Evolutionary conservation across 1,140 invertebrate genomes (phyloP).

Genomic region (Euglossa dilemma): DNA sequence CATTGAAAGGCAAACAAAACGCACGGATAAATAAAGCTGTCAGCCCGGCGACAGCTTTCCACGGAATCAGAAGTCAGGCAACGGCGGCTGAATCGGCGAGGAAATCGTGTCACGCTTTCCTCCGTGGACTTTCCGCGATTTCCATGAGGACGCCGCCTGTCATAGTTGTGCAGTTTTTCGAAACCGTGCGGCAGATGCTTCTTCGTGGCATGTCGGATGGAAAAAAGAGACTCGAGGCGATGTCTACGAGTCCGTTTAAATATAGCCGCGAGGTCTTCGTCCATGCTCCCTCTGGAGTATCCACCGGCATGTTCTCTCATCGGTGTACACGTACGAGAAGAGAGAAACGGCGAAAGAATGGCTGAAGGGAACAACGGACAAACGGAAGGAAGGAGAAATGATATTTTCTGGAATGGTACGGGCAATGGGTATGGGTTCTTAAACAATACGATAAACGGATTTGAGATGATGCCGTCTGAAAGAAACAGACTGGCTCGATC

Average conservation of each 20-base stretch:
- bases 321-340: constrained; percentile 14
- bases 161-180: constrained; percentile 33
- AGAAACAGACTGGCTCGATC: background rate
- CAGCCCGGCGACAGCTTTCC: background rate
- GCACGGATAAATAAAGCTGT: background rate
- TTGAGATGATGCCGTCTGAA: background rate
- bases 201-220: constrained; percentile 51
- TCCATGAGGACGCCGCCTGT: constrained; percentile 2
- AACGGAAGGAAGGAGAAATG: constrained; percentile 16
- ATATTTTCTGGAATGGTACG: constrained; percentile 33
- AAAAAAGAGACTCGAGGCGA: constrained; percentile 66
- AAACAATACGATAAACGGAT: constrained; percentile 11
- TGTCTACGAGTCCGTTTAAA: constrained; percentile 72
- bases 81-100: background rate
- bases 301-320: constrained; percentile 47
- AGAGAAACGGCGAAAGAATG: background rate
- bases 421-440: background rate
- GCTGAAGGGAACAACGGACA: background rate
- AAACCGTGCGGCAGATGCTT: constrained; percentile 37
- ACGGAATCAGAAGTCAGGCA: background rate
- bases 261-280: constrained; percentile 70
- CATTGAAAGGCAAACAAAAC: no score
- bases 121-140: constrained; percentile 2
- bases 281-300: constrained; percentile 56
- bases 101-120: constrained; percentile 22